Evolutionary conservation across 2,113 vertebrate genomes (phyloP).

Genomic region (Crotalus helleri): DNA sequence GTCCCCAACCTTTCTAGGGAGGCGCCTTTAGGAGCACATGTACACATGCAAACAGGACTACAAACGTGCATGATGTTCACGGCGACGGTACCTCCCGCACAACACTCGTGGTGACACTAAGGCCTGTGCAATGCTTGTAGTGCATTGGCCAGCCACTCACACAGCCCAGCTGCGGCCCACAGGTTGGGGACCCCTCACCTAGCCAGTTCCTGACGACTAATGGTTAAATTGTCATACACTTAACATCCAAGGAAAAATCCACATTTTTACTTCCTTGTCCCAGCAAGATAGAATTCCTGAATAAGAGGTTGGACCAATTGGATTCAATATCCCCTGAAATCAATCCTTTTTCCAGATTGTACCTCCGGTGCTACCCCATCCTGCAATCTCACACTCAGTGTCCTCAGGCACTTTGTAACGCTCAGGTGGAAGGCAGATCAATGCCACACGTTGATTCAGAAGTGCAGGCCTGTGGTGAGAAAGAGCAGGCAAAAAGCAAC

Average conservation of each 20-base stretch:
- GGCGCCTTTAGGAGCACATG: no score
- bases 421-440: constrained; percentile 92
- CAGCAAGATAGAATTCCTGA: background rate
- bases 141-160: no score
- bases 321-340: background rate
- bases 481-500: background rate
- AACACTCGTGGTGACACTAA: no score
- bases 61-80: no score
- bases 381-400: constrained; percentile 88
- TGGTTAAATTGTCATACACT: background rate
- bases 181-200: no score
- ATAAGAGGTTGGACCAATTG: background rate
- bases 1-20: no score
- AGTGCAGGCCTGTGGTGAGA: constrained; percentile 70
- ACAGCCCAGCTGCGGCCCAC: no score
- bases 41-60: no score
- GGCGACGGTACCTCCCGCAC: no score
- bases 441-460: constrained; percentile 83
- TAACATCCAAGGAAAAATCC: background rate
- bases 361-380: constrained; percentile 94
- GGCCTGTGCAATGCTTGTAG: no score
- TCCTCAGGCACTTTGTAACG: constrained; percentile 79
- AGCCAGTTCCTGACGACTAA: background rate
- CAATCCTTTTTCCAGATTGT: background rate
- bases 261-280: background rate